These are phyloP conservation scores for Acanthurus tractus DNA, from an alignment of 2,797 vertebrate genomes.

Conservation along the genomic window DNA sequence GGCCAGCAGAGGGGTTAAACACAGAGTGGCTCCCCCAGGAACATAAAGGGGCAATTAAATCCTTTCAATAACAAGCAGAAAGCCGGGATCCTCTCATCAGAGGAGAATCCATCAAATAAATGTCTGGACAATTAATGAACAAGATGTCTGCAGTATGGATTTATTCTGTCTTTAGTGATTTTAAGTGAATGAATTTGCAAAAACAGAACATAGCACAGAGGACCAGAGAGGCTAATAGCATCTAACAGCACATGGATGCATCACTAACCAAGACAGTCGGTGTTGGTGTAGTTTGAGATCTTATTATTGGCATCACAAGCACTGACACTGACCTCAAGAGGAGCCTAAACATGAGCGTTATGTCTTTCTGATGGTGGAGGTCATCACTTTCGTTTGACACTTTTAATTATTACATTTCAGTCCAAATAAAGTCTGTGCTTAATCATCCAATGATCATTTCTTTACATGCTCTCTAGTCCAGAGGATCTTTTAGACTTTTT, in stretches of 20 bases:
- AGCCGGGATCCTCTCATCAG: neutral
- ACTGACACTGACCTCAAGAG: neutral
- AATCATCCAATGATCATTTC: too few relatives aligned
- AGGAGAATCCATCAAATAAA: neutral
- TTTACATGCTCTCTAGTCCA: too few relatives aligned
- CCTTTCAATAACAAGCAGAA: neutral
- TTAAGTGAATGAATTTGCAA: too few relatives aligned
- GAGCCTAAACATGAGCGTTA: neutral
- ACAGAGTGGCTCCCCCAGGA: conserved; percentile 8
- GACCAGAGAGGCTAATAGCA: too few relatives aligned
- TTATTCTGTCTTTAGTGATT: neutral
- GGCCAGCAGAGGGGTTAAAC: conserved; percentile 18
- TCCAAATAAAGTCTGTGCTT: neutral
- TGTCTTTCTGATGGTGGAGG: too few relatives aligned
- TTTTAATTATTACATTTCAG: neutral
- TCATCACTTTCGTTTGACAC: too few relatives aligned
- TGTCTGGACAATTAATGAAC: neutral
- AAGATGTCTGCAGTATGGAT: neutral
- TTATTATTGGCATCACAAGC: neutral
- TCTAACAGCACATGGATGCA: neutral
- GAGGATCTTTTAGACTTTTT: too few relatives aligned
- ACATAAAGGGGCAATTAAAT: conserved; percentile 9
- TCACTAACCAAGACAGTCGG: neutral
- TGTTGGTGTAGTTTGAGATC: neutral
- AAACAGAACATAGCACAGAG: neutral